Conservation (phyloP, 2,113 vertebrate species). For the Rattus norvegicus region DNA sequence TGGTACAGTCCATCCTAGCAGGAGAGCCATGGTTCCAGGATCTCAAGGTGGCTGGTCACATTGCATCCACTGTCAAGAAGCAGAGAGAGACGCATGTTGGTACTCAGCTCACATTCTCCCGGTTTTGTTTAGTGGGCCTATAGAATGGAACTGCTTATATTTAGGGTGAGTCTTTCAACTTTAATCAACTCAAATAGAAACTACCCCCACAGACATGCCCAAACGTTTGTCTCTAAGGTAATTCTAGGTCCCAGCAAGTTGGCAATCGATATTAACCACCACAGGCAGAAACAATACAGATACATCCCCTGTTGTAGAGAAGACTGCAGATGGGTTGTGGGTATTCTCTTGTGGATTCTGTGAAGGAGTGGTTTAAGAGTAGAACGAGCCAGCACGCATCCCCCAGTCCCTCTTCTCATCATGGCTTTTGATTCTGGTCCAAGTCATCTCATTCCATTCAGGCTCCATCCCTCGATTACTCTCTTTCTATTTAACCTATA, state of each 20-base stretch:
- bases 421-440: neutral
- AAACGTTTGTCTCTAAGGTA: neutral
- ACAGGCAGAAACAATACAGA: neutral
- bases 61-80: neutral
- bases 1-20: neutral
- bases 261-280: neutral
- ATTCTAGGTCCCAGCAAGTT: neutral
- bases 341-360: neutral
- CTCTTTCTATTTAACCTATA: constrained; percentile 34
- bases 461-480: neutral
- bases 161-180: neutral
- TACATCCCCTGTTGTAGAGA: rapidly evolving
- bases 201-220: neutral
- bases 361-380: neutral
- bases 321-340: rapidly evolving
- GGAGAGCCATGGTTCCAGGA: too few relatives aligned
- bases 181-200: neutral
- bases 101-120: neutral
- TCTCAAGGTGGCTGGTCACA: neutral
- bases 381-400: neutral
- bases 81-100: neutral
- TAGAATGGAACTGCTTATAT: neutral
- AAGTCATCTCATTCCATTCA: neutral
- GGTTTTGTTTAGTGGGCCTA: neutral
- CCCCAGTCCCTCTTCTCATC: neutral